phyloP scores from a whole-genome alignment of 2,888 invertebrate species.

The Cantharis rustica region DNA sequence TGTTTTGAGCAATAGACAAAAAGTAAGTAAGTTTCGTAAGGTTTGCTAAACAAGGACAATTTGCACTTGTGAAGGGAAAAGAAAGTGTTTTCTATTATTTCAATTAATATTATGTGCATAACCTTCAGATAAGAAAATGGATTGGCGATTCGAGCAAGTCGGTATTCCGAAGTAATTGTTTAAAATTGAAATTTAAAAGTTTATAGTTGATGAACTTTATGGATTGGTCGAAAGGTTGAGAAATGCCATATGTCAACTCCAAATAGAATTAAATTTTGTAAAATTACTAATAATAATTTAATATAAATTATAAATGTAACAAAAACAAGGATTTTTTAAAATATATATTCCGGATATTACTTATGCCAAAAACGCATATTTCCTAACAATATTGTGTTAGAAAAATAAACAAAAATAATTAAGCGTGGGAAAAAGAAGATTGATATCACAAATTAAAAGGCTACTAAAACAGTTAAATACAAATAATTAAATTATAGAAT shows the following conservation, averaged over 20 bases:
- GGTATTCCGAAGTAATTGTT: neutral
- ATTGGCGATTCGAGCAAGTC: neutral
- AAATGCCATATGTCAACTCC: neutral
- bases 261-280: no score
- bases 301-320: no score
- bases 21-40: no score
- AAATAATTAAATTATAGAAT: neutral
- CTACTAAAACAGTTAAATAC: neutral
- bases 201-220: neutral
- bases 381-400: neutral
- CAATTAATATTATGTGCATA: neutral
- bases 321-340: neutral
- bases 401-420: neutral
- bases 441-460: neutral
- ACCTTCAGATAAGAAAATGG: neutral
- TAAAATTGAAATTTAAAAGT: neutral
- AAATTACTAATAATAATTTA: no score
- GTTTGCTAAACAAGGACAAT: neutral
- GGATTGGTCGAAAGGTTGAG: neutral
- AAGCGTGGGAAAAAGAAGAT: neutral
- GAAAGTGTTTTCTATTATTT: neutral
- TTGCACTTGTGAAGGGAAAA: neutral
- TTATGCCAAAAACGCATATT: neutral
- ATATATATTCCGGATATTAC: neutral
- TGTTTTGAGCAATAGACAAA: no score